phyloP scores from a whole-genome alignment of 2,888 invertebrate species.

The Abscondita cerata region DNA sequence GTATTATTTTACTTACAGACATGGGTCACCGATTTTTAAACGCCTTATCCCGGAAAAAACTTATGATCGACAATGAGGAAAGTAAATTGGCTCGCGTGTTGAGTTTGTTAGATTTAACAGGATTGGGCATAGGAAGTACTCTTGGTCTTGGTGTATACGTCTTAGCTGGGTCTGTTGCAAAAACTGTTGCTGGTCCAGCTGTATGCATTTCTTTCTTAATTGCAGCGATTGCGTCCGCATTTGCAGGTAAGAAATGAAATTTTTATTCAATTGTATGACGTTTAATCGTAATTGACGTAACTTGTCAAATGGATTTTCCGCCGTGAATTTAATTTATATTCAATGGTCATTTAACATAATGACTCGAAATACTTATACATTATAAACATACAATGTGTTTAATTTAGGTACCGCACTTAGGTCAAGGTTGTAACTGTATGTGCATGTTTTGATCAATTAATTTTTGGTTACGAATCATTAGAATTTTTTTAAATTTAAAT shows the following conservation, averaged over 20 bases:
- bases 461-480: too few species aligned
- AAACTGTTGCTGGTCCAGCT: constrained; percentile 87
- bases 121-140: constrained; percentile 86
- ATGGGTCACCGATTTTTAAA: constrained; percentile 38
- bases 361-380: too few species aligned
- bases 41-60: constrained; percentile 58
- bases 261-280: not conserved
- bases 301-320: not conserved
- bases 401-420: too few species aligned
- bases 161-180: constrained; percentile 88
- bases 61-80: constrained; percentile 50
- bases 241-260: constrained; percentile 73
- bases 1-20: constrained; percentile 13
- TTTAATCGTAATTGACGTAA: not conserved
- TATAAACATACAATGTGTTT: too few species aligned
- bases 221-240: constrained; percentile 90
- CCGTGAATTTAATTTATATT: not conserved
- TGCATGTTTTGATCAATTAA: too few species aligned
- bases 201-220: constrained; percentile 90
- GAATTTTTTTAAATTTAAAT: too few species aligned
- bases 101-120: constrained; percentile 83
- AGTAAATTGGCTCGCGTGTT: constrained; percentile 71
- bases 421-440: too few species aligned
- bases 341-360: too few species aligned
- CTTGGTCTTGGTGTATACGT: constrained; percentile 96